These are phyloP conservation scores for Zeus faber DNA, from an alignment of 2,113 vertebrate species.

Conservation along the genomic window DNA sequence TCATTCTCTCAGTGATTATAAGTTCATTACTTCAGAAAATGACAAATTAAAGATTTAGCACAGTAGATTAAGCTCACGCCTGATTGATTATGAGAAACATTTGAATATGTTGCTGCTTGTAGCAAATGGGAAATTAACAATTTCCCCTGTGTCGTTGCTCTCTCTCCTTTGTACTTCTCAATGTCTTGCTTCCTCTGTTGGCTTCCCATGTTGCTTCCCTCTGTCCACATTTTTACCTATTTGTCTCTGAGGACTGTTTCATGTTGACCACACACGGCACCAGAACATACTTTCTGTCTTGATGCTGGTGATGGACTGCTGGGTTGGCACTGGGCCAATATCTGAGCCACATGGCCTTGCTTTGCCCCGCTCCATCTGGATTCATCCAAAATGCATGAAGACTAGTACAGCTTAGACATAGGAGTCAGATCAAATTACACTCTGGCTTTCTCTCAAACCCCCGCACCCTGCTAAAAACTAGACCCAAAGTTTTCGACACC, in stretches of 20 bases:
- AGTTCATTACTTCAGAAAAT: conserved; percentile 17
- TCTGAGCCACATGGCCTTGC: not conserved
- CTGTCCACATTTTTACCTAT: too few species aligned
- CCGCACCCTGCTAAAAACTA: not conserved
- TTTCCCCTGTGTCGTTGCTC: conserved; percentile 8
- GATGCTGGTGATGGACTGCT: not conserved
- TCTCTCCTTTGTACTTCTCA: not conserved
- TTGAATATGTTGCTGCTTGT: conserved; percentile 14
- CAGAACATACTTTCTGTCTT: too few species aligned
- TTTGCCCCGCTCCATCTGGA: not conserved
- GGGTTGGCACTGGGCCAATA: not conserved
- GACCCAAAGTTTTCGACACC: not conserved
- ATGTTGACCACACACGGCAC: too few species aligned
- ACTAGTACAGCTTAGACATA: not conserved
- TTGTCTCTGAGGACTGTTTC: not conserved
- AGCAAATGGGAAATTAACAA: conserved; percentile 29
- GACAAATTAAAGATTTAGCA: conserved; percentile 33
- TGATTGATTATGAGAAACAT: conserved; percentile 35
- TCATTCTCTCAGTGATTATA: conserved; percentile 17
- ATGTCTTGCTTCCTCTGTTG: not conserved
- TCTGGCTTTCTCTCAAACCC: not conserved
- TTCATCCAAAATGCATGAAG: conserved; percentile 31
- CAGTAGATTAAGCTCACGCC: conserved; percentile 23
- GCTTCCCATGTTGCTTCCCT: not conserved
- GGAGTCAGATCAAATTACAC: conserved; percentile 18